Conservation (phyloP, 2,888 invertebrate species). For the Trichogramma evanescens region DNA sequence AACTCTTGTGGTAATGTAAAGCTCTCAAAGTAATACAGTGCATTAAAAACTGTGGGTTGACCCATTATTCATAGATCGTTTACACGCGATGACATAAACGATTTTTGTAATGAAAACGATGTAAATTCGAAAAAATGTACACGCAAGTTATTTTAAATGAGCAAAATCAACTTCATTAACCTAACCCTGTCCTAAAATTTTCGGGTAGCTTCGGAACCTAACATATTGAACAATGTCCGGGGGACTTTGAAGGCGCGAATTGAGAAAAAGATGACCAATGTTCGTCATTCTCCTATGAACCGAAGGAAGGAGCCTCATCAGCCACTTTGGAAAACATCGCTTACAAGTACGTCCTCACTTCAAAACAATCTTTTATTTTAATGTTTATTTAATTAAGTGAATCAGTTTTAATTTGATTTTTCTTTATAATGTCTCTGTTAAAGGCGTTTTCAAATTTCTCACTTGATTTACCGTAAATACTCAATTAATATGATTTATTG, state of each 20-base stretch:
- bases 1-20: too few relatives aligned
- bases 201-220: conserved; percentile 86
- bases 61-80: too few relatives aligned
- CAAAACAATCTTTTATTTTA: not conserved
- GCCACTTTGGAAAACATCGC: conserved; percentile 54
- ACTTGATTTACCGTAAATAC: too few relatives aligned
- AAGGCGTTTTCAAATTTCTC: too few relatives aligned
- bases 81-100: too few relatives aligned
- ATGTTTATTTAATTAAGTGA: conserved; percentile 4
- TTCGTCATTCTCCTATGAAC: too few relatives aligned
- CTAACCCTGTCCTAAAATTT: conserved; percentile 44
- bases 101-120: conserved; percentile 14
- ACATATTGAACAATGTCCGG: conserved; percentile 58
- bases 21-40: too few relatives aligned
- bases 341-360: conserved; percentile 50
- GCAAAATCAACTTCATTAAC: conserved; percentile 12
- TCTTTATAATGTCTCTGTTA: too few relatives aligned
- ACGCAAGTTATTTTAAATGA: not conserved
- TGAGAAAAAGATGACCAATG: conserved; percentile 59
- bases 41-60: too few relatives aligned
- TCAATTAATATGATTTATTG: too few relatives aligned
- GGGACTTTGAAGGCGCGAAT: conserved; percentile 66
- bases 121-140: not conserved
- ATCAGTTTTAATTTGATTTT: not conserved
- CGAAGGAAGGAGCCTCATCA: too few relatives aligned